These are phyloP conservation scores for Smithornis capensis DNA, from an alignment of 2,113 vertebrate genomes.

Conservation along the genomic window DNA sequence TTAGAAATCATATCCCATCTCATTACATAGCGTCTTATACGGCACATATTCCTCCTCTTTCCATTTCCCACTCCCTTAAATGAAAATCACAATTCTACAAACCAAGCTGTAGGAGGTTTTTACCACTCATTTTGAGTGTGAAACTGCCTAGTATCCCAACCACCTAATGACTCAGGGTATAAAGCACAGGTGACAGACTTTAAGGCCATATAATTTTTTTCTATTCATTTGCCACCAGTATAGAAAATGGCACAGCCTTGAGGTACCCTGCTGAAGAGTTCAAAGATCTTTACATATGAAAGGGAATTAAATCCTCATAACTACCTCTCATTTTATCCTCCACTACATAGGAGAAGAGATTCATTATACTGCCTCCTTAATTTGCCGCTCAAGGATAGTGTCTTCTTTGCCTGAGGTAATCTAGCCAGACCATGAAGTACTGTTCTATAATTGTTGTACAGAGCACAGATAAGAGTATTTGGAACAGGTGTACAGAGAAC, in stretches of 20 bases:
- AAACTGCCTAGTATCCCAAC: not conserved
- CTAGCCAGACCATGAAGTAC: not conserved
- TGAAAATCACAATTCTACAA: not conserved
- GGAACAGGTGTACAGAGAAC: not conserved
- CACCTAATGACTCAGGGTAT: not conserved
- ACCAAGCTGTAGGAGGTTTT: not conserved
- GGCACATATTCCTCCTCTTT: not conserved
- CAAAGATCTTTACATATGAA: not conserved
- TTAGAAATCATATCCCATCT: not conserved
- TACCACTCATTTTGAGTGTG: not conserved
- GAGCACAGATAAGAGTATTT: not conserved
- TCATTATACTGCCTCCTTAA: not conserved
- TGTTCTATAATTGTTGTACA: not conserved
- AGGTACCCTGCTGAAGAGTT: not conserved
- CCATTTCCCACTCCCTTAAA: not conserved
- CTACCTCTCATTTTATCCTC: not conserved
- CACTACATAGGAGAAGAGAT: not conserved
- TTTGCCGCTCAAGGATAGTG: not conserved
- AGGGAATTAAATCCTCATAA: constrained; percentile 31
- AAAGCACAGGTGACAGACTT: not conserved
- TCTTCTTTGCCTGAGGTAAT: not conserved
- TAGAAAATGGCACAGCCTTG: not conserved
- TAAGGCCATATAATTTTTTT: not conserved
- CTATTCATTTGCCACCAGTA: not conserved
- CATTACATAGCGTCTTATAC: not conserved